Conservation (phyloP, 1,140 invertebrate genomes). For the Brachionus plicatilis region DNA sequence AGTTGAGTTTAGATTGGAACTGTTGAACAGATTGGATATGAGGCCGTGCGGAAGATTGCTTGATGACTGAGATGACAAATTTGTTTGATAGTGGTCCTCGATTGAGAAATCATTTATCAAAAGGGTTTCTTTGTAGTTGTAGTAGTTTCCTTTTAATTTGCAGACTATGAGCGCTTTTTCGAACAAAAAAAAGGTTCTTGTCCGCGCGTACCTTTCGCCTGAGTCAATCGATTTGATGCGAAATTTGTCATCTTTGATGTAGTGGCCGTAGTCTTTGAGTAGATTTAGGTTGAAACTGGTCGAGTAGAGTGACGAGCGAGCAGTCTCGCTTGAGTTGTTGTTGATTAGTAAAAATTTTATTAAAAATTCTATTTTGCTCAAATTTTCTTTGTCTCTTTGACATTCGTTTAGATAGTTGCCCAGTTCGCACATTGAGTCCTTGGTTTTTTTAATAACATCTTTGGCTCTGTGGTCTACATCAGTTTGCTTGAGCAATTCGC, state of each 20-base stretch:
- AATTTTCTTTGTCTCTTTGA: conserved; percentile 36
- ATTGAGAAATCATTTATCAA: conserved; percentile 28
- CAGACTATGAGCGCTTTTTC: conserved; percentile 30
- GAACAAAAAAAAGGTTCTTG: conserved; percentile 34
- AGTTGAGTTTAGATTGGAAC: background rate
- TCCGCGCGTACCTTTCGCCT: conserved; percentile 5
- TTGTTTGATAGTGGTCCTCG: background rate
- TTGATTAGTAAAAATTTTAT: conserved; percentile 16
- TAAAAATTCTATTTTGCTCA: conserved; percentile 13
- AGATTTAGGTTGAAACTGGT: background rate
- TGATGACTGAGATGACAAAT: conserved; percentile 14
- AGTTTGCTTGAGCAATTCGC: conserved; percentile 31
- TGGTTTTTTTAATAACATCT: background rate
- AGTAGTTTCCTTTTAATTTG: conserved; percentile 29
- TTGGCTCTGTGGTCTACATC: conserved; percentile 25
- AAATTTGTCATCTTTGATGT: conserved; percentile 39
- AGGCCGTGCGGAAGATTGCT: background rate
- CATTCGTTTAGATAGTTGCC: conserved; percentile 37
- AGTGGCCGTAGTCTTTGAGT: conserved; percentile 6
- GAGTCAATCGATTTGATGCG: conserved; percentile 4
- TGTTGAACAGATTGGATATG: conserved; percentile 20
- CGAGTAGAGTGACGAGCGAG: background rate
- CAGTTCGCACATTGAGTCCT: conserved; percentile 22
- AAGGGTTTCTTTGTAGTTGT: conserved; percentile 28
- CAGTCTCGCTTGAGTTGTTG: background rate